These are phyloP conservation scores for Anguilla japonica DNA, from an alignment of 2,113 vertebrate species.

Conservation along the genomic window DNA sequence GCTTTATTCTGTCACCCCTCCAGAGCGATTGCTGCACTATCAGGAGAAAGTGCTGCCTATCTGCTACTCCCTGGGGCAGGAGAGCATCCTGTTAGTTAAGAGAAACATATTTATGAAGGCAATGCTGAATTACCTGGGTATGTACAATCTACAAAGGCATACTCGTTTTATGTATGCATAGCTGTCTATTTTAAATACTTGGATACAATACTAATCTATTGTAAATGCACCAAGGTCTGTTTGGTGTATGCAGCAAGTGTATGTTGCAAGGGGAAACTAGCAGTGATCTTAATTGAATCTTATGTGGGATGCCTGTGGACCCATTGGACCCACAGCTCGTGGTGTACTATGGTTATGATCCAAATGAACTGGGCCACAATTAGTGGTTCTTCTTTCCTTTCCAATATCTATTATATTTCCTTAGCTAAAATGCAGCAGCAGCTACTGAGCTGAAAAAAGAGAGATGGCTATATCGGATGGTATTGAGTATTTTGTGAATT, in stretches of 20 bases:
- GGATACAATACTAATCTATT: background rate
- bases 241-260: background rate
- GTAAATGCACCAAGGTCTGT: background rate
- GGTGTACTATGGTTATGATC: background rate
- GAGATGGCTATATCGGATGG: no score
- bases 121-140: slow-evolving; percentile 75
- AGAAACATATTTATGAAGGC: slow-evolving; percentile 71
- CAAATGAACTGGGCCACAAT: background rate
- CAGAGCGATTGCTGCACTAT: slow-evolving; percentile 78
- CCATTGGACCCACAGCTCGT: background rate
- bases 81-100: slow-evolving; percentile 75
- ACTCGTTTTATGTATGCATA: background rate
- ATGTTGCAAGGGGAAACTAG: background rate
- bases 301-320: background rate
- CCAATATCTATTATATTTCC: no score
- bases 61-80: slow-evolving; percentile 63
- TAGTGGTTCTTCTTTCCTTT: background rate
- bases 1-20: background rate
- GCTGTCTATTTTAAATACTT: background rate
- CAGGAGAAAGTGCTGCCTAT: slow-evolving; percentile 75
- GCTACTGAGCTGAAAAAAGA: no score
- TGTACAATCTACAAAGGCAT: background rate
- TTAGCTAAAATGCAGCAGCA: no score
- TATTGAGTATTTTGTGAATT: no score
- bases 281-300: background rate